phyloP scores from a whole-genome alignment of 1,140 invertebrate species.

The Drosophila navojoa region DNA sequence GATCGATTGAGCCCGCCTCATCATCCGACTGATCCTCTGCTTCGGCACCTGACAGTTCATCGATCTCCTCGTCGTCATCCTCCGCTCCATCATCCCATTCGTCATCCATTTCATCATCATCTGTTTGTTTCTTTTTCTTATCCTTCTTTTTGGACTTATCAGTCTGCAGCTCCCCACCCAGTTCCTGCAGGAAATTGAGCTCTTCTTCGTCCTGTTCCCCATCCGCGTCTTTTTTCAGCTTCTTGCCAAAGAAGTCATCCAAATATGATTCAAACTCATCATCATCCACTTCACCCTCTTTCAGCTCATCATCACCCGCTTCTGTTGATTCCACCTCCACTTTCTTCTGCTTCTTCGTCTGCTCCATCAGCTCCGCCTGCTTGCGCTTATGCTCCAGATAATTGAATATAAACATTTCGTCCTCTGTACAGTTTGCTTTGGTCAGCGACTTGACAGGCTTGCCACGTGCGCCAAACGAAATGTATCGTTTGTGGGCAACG shows the following conservation, averaged over 20 bases:
- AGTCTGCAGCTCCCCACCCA: slow-evolving; percentile 65
- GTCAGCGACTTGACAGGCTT: slow-evolving; percentile 70
- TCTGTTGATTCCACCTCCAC: slow-evolving; percentile 62
- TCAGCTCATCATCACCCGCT: slow-evolving; percentile 83
- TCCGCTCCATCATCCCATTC: slow-evolving; percentile 78
- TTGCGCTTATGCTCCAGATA: slow-evolving; percentile 82
- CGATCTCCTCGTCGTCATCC: slow-evolving; percentile 66
- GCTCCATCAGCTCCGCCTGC: slow-evolving; percentile 61
- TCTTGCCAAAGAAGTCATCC: slow-evolving; percentile 86
- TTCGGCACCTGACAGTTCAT: slow-evolving; percentile 67
- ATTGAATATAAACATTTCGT: slow-evolving; percentile 83
- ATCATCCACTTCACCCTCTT: slow-evolving; percentile 92
- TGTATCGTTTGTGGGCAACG: slow-evolving; percentile 68
- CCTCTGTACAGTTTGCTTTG: slow-evolving; percentile 73
- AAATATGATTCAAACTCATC: slow-evolving; percentile 94
- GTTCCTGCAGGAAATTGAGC: slow-evolving; percentile 70
- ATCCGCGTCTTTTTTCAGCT: slow-evolving; percentile 80
- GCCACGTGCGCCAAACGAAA: slow-evolving; percentile 66
- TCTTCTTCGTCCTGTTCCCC: slow-evolving; percentile 84
- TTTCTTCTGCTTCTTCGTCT: slow-evolving; percentile 57
- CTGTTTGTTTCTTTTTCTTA: slow-evolving; percentile 71
- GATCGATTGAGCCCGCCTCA: slow-evolving; percentile 71
- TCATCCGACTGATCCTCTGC: slow-evolving; percentile 68
- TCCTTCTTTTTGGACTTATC: slow-evolving; percentile 77
- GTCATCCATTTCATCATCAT: slow-evolving; percentile 78